phyloP scores from a whole-genome alignment of 2,797 vertebrate species.

The Hypotaenidia philippensis region DNA sequence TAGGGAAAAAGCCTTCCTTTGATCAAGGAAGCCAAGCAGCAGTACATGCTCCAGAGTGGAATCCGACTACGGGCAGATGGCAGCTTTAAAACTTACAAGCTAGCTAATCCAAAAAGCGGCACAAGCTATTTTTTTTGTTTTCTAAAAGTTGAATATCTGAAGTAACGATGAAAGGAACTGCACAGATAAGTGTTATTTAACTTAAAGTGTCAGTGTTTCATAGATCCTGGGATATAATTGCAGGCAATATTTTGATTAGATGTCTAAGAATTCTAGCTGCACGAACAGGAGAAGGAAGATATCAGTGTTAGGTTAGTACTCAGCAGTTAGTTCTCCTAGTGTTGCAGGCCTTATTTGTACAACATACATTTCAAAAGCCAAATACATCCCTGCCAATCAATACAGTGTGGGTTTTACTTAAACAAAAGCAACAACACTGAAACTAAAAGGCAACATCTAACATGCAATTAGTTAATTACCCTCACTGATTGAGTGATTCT shows the following conservation, averaged over 20 bases:
- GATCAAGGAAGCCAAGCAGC: background rate
- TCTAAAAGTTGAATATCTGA: background rate
- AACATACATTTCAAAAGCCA: background rate
- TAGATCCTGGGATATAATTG: background rate
- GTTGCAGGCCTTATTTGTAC: background rate
- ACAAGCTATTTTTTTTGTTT: background rate
- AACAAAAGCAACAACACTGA: background rate
- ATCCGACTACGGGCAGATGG: background rate
- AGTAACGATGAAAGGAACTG: background rate
- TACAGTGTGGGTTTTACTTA: background rate
- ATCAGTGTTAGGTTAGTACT: background rate
- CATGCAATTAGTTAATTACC: conserved; percentile 2
- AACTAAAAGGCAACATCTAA: background rate
- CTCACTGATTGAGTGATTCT: background rate
- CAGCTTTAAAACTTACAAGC: background rate
- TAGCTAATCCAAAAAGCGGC: background rate
- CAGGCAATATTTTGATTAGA: background rate
- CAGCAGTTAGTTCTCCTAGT: background rate
- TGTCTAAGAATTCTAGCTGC: background rate
- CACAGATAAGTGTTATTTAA: background rate
- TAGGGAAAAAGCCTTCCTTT: background rate
- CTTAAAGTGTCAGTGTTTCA: background rate
- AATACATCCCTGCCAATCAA: background rate
- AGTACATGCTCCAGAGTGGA: background rate
- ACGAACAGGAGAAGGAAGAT: background rate